A percentile compares a stretch with the other conserved stretches of the same genome.
These are phyloP conservation scores for Amblyjoppa fuscipennis DNA, from an alignment of 2,888 invertebrate genomes.

Conservation along the genomic window DNA sequence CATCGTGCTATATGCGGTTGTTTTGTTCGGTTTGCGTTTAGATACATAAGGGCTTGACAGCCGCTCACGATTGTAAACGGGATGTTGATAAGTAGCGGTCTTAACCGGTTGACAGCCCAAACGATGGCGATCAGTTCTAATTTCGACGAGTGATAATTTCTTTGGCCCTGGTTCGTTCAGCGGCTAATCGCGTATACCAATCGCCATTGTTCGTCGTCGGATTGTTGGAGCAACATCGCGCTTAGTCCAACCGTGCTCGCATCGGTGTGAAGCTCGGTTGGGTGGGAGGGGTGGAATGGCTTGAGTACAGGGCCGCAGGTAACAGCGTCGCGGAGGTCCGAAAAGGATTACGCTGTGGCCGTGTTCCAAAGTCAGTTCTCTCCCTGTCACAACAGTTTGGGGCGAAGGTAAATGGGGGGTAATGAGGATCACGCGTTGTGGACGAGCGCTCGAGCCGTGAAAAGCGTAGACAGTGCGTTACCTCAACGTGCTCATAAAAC, in stretches of 20 bases:
- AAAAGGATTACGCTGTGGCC: slow-evolving; percentile 28
- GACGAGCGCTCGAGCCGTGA: too few relatives aligned
- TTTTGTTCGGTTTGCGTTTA: neutral
- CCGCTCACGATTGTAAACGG: slow-evolving; percentile 39
- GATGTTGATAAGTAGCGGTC: neutral
- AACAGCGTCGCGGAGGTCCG: slow-evolving; percentile 32
- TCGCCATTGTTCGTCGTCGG: slow-evolving; percentile 53
- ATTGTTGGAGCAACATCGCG: slow-evolving; percentile 63
- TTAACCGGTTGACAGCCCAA: slow-evolving; percentile 36
- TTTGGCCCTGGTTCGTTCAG: slow-evolving; percentile 71
- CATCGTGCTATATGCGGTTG: too few relatives aligned
- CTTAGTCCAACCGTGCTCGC: slow-evolving; percentile 19
- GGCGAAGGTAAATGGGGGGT: too few relatives aligned
- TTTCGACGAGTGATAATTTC: slow-evolving; percentile 71
- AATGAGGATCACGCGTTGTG: too few relatives aligned
- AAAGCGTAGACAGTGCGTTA: too few relatives aligned
- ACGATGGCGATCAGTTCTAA: slow-evolving; percentile 44
- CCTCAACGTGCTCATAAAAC: too few relatives aligned
- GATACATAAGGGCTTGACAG: neutral
- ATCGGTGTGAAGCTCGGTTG: slow-evolving; percentile 53
- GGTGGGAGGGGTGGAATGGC: slow-evolving; percentile 22
- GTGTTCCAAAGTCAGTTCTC: slow-evolving; percentile 11
- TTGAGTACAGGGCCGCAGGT: slow-evolving; percentile 27
- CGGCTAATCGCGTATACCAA: slow-evolving; percentile 72
- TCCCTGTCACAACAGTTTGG: slow-evolving; percentile 7